Evolutionary conservation across 2,113 vertebrate genomes (phyloP), one percentile per base, ranked within the genome.

Genomic region (Chaetodon auriga): DNA sequence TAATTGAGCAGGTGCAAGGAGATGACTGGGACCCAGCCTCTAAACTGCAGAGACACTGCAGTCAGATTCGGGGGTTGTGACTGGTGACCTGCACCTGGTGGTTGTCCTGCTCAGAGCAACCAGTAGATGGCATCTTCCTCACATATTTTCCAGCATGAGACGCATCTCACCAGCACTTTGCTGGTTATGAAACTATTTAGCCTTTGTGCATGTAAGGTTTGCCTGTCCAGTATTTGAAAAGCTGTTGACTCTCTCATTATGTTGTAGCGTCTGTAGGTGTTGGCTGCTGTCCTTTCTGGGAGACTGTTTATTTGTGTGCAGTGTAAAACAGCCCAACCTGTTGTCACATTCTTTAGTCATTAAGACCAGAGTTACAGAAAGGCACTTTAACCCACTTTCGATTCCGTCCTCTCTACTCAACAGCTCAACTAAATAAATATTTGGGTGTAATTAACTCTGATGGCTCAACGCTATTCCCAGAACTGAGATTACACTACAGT

Each of bases 91-190:
- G 18, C 15, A 65, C 14, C 14, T 15, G 48, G 6, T 25, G 14
- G 2, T 19, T 61, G 35, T 51, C 19, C 4, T 88, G 14, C 54
- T 75, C 6, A 49, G 10, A 66, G 4, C 0, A 13, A 45, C 84
- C 90, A 84, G 84, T 77, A 90, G 92, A 79, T 87, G 90, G 84
- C 83, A 14, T 41, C 18, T 25, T 82, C 23, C 16, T 77, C 78
- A 11, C 41, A 64, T 48, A n/a, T 53, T 60, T 54, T 30, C 15
- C 38, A 36, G 23, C 13, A 2, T 62, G 3, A 2, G 70, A 43
- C 11, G n/a, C 15, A 11, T 30, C 23, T 41, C 8, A 60, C 1
- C 14, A 46, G 19, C 23, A 25, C 19, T 53, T 30, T 14, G 1
- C 21, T 23, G 1, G 8, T 8, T 54, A 14, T 48, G 49, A 16